phyloP scores from a whole-genome alignment of 2,797 vertebrate species.

The Enteromius unitaeniatus region DNA sequence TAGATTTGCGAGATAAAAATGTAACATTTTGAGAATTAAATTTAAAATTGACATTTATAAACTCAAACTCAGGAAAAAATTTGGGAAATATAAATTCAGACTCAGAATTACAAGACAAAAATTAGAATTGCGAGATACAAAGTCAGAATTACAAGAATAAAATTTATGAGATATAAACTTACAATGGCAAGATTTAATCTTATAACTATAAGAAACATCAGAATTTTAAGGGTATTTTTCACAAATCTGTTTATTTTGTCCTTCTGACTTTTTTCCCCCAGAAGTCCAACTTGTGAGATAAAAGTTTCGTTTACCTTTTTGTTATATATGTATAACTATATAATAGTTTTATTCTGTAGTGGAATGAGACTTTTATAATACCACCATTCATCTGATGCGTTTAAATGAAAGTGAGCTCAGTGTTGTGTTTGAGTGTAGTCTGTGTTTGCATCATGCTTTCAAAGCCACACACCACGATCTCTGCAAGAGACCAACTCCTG shows the following conservation, averaged over 20 bases:
- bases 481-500: background rate
- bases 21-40: background rate
- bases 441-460: background rate
- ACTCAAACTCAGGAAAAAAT: background rate
- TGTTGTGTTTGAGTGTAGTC: background rate
- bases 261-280: background rate
- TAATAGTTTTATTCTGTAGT: background rate
- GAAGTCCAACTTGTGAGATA: background rate
- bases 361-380: background rate
- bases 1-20: background rate
- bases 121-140: too few relatives aligned
- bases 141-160: background rate
- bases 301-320: background rate
- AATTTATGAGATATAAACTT: too few relatives aligned
- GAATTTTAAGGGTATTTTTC: background rate
- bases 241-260: background rate
- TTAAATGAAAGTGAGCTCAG: background rate
- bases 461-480: background rate
- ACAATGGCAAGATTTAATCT: too few relatives aligned
- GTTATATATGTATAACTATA: too few relatives aligned
- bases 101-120: background rate
- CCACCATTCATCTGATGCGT: background rate
- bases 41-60: background rate
- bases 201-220: background rate
- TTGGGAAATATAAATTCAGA: background rate